phyloP scores from a whole-genome alignment of 2,888 invertebrate species.

The Drosophila robusta region DNA sequence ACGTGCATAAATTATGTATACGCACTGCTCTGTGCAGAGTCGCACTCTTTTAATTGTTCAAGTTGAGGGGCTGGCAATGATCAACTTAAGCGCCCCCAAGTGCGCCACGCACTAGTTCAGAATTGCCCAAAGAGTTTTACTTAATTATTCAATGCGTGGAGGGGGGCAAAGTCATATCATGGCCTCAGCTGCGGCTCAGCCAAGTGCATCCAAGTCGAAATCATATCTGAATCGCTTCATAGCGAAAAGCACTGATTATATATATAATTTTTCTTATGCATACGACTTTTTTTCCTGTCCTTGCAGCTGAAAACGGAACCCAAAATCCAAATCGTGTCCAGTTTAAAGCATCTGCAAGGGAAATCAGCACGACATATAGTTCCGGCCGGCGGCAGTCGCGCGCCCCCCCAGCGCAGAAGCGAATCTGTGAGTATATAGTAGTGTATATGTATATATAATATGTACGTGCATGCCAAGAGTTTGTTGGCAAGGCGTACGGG shows the following conservation, averaged over 20 bases:
- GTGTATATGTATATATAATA: background rate
- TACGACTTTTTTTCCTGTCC: background rate
- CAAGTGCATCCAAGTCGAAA: conserved; percentile 23
- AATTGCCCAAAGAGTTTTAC: conserved; percentile 19
- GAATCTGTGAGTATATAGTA: conserved; percentile 28
- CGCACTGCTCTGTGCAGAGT: background rate
- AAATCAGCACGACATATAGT: background rate
- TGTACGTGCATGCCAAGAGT: background rate
- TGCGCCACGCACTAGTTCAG: conserved; percentile 36
- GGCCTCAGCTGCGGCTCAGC: conserved; percentile 9
- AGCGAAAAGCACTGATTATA: background rate
- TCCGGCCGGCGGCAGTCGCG: conserved; percentile 1
- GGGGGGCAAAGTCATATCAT: background rate
- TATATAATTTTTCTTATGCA: background rate
- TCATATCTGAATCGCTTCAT: conserved; percentile 7
- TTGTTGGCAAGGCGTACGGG: background rate
- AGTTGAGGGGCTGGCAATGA: conserved; percentile 9
- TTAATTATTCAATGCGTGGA: conserved; percentile 13
- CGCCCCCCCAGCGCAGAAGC: conserved; percentile 7
- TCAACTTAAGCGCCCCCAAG: conserved; percentile 4
- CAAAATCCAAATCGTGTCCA: conserved; percentile 1
- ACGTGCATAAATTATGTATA: background rate
- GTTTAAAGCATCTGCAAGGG: background rate
- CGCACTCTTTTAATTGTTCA: conserved; percentile 9
- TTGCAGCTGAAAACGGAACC: conserved; percentile 20